phyloP scores from a whole-genome alignment of 2,797 vertebrate genomes.

The Harpagifer antarcticus region DNA sequence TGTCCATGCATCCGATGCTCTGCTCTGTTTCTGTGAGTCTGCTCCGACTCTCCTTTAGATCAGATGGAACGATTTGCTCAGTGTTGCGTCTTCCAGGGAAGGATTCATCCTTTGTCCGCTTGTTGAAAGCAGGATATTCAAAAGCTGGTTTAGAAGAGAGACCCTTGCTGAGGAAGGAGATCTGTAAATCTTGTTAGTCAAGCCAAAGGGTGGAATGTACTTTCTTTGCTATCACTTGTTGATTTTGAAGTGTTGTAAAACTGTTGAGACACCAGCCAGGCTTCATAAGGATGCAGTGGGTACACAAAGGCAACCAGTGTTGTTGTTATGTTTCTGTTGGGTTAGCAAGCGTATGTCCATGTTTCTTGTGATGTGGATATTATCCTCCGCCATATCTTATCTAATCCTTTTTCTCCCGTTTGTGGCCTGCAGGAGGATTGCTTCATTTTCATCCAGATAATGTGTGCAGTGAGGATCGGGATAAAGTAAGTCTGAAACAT shows the following conservation, averaged over 20 bases:
- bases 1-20: not conserved
- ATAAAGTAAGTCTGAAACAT: conserved; percentile 81
- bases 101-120: conserved; percentile 17
- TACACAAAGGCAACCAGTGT: conserved; percentile 40
- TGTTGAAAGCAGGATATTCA: conserved; percentile 46
- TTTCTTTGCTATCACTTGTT: conserved; percentile 27
- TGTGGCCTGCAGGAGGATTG: conserved; percentile 77
- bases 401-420: not conserved
- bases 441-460: conserved; percentile 84
- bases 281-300: conserved; percentile 10
- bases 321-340: conserved; percentile 49
- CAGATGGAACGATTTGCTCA: conserved; percentile 47
- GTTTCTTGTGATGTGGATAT: conserved; percentile 67
- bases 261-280: conserved; percentile 23
- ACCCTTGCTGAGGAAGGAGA: conserved; percentile 9
- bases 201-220: conserved; percentile 12
- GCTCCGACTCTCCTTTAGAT: conserved; percentile 31
- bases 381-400: conserved; percentile 57
- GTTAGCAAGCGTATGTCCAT: conserved; percentile 36
- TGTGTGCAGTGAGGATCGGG: conserved; percentile 79
- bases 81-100: conserved; percentile 49
- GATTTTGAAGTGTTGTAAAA: conserved; percentile 15
- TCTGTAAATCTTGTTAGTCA: conserved; percentile 25
- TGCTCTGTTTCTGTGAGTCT: conserved; percentile 20
- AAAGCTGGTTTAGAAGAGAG: conserved; percentile 31